A percentile compares a stretch with the other conserved stretches of the same genome.
phyloP scores from a whole-genome alignment of 2,113 vertebrate genomes.

The Thermophis baileyi region DNA sequence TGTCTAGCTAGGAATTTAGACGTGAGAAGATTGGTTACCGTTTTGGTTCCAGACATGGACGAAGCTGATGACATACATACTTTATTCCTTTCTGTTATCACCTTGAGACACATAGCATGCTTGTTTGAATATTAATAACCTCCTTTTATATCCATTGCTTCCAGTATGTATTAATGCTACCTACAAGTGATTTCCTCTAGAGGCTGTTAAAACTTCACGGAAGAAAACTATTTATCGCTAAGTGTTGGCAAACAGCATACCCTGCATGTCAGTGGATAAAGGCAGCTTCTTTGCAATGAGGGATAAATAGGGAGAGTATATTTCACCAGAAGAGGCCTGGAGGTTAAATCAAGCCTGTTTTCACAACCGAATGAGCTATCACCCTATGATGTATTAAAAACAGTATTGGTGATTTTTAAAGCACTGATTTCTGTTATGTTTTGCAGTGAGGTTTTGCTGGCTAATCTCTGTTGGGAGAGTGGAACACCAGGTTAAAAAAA shows the following conservation, averaged over 20 bases:
- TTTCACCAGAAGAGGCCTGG: constrained; percentile 23
- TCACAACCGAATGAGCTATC: constrained; percentile 25
- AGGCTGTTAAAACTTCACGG: constrained; percentile 5
- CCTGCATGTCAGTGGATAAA: neutral
- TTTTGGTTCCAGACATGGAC: neutral
- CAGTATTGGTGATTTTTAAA: constrained; percentile 14
- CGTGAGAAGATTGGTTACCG: neutral
- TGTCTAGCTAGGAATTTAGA: neutral
- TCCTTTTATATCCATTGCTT: constrained; percentile 12
- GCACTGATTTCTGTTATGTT: constrained; percentile 11
- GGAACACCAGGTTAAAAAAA: neutral
- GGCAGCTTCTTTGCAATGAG: constrained; percentile 36
- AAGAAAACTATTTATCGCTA: constrained; percentile 21
- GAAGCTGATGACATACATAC: neutral
- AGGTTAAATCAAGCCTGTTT: constrained; percentile 28
- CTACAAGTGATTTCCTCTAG: constrained; percentile 24
- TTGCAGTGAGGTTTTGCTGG: neutral
- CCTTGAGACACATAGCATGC: neutral
- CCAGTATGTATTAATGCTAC: constrained; percentile 7
- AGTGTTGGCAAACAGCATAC: neutral
- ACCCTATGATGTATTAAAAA: constrained; percentile 32
- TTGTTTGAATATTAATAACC: constrained; percentile 19
- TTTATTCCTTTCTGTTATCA: neutral
- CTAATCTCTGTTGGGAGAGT: neutral
- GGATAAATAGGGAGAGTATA: constrained; percentile 43